A percentile compares a stretch with the other conserved stretches of the same genome.
These are phyloP conservation scores for Parnassius smintheus DNA, from an alignment of 2,888 invertebrate species.

Conservation along the genomic window DNA sequence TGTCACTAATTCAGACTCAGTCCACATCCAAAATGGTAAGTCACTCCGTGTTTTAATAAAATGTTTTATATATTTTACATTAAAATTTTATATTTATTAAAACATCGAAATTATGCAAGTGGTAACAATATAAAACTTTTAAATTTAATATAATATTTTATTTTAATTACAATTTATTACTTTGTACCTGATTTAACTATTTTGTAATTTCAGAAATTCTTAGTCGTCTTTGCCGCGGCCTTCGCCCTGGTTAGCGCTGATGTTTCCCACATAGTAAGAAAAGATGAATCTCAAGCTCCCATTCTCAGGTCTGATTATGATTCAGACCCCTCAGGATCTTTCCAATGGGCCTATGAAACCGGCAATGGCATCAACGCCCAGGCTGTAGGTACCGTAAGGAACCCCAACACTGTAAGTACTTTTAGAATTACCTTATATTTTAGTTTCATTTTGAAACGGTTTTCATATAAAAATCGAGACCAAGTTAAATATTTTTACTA, in stretches of 20 bases:
- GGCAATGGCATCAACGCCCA: slow-evolving; percentile 79
- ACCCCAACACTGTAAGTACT: slow-evolving; percentile 55
- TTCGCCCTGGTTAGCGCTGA: slow-evolving; percentile 51
- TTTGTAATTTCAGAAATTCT: slow-evolving; percentile 50
- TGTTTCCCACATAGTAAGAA: slow-evolving; percentile 36
- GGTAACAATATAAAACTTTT: background rate
- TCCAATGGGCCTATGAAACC: slow-evolving; percentile 75
- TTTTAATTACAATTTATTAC: too few species aligned
- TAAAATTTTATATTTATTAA: background rate
- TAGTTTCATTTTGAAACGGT: background rate
- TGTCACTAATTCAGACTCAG: slow-evolving; percentile 42
- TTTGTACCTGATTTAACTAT: background rate
- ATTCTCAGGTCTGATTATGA: slow-evolving; percentile 69
- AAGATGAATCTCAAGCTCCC: slow-evolving; percentile 37
- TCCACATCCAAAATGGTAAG: slow-evolving; percentile 56
- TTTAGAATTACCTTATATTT: background rate
- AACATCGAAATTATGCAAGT: background rate
- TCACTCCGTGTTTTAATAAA: background rate
- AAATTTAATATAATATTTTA: background rate
- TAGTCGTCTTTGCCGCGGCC: slow-evolving; percentile 50
- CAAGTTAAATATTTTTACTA: too few species aligned
- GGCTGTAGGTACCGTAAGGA: slow-evolving; percentile 60
- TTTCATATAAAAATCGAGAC: too few species aligned
- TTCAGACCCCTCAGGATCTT: slow-evolving; percentile 73
- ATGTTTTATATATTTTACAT: background rate